Conservation (phyloP, 2,797 vertebrate species). For the Coregonus ussuriensis region DNA sequence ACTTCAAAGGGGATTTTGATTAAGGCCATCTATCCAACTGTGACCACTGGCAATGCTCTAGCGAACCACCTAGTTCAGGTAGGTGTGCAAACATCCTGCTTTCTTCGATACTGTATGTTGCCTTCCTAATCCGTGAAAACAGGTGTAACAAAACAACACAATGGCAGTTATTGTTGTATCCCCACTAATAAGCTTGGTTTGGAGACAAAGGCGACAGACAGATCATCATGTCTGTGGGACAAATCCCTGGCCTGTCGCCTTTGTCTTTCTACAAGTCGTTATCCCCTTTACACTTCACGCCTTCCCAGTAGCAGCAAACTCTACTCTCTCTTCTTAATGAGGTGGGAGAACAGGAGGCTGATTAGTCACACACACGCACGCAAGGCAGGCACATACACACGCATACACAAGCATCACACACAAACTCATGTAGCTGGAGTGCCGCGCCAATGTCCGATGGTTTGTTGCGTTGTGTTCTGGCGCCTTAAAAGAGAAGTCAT, state of each 20-base stretch:
- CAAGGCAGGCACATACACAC: not conserved
- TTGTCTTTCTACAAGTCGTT: not conserved
- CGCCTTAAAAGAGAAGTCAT: too few species aligned
- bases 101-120: not conserved
- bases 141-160: not conserved
- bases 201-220: not conserved
- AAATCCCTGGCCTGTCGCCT: not conserved
- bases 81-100: not conserved
- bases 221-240: not conserved
- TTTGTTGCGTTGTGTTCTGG: too few species aligned
- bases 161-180: not conserved
- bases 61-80: not conserved
- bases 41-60: not conserved
- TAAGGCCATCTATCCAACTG: not conserved
- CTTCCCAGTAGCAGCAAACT: not conserved
- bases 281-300: not conserved
- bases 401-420: not conserved
- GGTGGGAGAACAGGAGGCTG: conserved; percentile 29
- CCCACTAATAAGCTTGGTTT: not conserved
- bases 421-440: not conserved
- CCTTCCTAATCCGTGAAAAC: not conserved
- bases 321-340: conserved; percentile 8
- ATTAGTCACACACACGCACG: not conserved
- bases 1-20: not conserved
- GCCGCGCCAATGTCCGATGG: too few species aligned